These are phyloP conservation scores for Uria lomvia DNA, from an alignment of 2,113 vertebrate genomes.

Conservation along the genomic window DNA sequence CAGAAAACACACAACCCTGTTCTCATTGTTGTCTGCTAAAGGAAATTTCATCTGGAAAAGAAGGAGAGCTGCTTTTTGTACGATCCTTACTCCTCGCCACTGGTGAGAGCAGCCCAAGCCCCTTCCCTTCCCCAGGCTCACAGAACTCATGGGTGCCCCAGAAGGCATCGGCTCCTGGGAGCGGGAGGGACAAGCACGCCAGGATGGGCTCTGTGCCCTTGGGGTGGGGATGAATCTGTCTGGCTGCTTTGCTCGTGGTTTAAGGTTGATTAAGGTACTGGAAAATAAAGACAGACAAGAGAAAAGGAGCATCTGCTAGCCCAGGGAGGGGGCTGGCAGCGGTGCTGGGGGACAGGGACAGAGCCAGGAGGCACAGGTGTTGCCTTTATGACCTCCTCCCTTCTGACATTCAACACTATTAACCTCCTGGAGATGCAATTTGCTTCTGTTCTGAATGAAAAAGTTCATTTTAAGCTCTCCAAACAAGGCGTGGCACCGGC, in stretches of 20 bases:
- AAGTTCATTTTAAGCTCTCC: background rate
- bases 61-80: background rate
- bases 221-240: background rate
- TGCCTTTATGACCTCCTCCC: background rate
- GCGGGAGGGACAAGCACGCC: accelerated
- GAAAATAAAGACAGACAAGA: background rate
- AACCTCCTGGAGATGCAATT: background rate
- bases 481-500: background rate
- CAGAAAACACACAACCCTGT: background rate
- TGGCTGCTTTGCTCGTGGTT: background rate
- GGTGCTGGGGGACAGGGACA: too few relatives aligned
- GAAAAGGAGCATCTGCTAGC: background rate
- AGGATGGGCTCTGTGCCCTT: background rate
- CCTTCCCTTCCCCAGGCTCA: background rate
- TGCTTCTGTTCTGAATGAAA: background rate
- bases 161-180: background rate
- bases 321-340: background rate
- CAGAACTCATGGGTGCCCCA: background rate
- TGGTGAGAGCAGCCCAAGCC: background rate
- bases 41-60: background rate
- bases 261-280: background rate
- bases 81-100: background rate
- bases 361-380: background rate
- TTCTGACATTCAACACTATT: background rate
- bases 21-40: background rate